Percentiles rank a stretch among this genome's conserved stretches.
Conservation (phyloP, 1,140 invertebrate species). For the Polypedilum pembai region DNA sequence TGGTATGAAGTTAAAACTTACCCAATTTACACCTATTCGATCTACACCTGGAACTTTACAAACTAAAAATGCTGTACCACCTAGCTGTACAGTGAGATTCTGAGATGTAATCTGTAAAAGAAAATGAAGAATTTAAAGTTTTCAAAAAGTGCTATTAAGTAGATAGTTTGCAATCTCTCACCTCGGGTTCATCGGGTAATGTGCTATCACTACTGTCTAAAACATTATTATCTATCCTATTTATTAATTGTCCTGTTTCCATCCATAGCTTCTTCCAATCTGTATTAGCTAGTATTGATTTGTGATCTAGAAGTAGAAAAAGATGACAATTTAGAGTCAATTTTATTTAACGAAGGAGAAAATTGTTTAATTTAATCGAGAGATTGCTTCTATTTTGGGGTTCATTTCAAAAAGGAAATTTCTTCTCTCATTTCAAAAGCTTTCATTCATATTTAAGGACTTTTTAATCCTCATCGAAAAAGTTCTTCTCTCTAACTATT, state of each 20-base stretch:
- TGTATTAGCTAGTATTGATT: constrained; percentile 45
- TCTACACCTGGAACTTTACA: constrained; percentile 56
- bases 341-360: not conserved
- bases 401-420: no score
- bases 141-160: no score
- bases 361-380: not conserved
- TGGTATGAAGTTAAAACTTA: constrained; percentile 37
- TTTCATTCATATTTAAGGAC: no score
- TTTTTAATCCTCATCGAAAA: no score
- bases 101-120: constrained; percentile 55
- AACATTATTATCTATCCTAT: constrained; percentile 39
- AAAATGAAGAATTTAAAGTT: no score
- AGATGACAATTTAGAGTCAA: not conserved
- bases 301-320: constrained; percentile 40
- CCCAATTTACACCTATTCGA: constrained; percentile 46
- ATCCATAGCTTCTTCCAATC: constrained; percentile 45
- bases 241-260: constrained; percentile 38
- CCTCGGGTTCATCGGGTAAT: constrained; percentile 43
- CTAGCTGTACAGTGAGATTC: constrained; percentile 75
- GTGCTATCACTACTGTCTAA: constrained; percentile 43
- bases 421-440: no score
- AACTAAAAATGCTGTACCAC: constrained; percentile 73
- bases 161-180: constrained; percentile 35
- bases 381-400: not conserved
- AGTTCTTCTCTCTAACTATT: no score